Conservation (phyloP, 2,113 vertebrate genomes). For the Grammomys surdaster region DNA sequence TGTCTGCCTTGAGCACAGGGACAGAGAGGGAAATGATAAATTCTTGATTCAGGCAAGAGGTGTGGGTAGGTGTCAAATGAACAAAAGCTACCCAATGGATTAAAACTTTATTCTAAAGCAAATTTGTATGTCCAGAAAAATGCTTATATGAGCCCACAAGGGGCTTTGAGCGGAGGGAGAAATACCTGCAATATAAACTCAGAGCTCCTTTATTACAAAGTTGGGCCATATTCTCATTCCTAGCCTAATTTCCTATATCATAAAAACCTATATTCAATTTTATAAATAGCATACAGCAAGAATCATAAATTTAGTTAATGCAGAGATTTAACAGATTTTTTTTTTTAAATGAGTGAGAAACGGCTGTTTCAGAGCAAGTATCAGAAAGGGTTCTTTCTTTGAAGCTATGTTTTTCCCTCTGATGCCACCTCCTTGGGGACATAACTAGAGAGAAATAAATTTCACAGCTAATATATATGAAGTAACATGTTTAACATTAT, state of each 20-base stretch:
- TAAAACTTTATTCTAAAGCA: slow-evolving; percentile 52
- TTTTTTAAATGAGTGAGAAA: slow-evolving; percentile 77
- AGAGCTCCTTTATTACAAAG: slow-evolving; percentile 76
- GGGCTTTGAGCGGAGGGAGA: slow-evolving; percentile 69
- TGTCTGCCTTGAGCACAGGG: neutral
- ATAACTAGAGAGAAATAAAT: slow-evolving; percentile 84
- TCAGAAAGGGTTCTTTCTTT: slow-evolving; percentile 80
- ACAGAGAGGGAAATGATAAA: neutral
- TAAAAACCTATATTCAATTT: slow-evolving; percentile 81
- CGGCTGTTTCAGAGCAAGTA: slow-evolving; percentile 67
- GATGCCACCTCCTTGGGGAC: slow-evolving; percentile 83
- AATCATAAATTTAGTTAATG: slow-evolving; percentile 77
- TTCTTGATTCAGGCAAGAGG: slow-evolving; percentile 5
- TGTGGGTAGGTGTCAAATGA: slow-evolving; percentile 46
- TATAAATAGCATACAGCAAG: slow-evolving; percentile 78
- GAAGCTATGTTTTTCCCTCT: slow-evolving; percentile 73
- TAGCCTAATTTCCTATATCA: slow-evolving; percentile 81
- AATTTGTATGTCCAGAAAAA: slow-evolving; percentile 71
- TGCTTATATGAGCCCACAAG: slow-evolving; percentile 59
- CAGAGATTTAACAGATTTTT: slow-evolving; percentile 69
- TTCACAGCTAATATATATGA: slow-evolving; percentile 86
- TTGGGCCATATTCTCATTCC: slow-evolving; percentile 66
- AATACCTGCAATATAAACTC: slow-evolving; percentile 65
- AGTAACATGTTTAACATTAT: slow-evolving; percentile 87
- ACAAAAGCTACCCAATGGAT: slow-evolving; percentile 69